phyloP scores from a whole-genome alignment of 37 sponge, comb jelly and placozoan species.

The Hexactinellida sp. region DNA sequence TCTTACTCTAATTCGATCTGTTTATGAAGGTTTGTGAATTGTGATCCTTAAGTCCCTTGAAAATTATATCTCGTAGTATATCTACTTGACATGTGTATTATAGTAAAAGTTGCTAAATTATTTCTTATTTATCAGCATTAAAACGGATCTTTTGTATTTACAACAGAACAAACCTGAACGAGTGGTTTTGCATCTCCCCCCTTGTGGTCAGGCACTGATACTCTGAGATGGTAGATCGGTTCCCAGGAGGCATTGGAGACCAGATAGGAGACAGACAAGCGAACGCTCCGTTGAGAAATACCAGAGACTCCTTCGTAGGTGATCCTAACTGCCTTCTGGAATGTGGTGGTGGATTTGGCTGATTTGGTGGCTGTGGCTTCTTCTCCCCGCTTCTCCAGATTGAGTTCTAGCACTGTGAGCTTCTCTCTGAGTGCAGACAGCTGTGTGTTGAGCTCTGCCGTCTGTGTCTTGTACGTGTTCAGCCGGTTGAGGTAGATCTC shows the following conservation, averaged over 20 bases:
- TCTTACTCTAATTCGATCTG: too few relatives aligned
- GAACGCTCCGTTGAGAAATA: background rate
- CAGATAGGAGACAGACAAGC: background rate
- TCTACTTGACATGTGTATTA: background rate
- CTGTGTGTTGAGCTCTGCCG: background rate
- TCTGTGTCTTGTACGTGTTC: background rate
- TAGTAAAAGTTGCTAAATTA: too few relatives aligned
- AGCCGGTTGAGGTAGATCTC: background rate
- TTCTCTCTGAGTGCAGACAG: background rate
- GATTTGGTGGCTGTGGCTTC: background rate
- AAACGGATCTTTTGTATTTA: too few relatives aligned
- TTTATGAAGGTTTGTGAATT: background rate
- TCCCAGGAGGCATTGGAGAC: constrained; percentile 14
- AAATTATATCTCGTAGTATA: background rate
- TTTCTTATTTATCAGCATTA: too few relatives aligned
- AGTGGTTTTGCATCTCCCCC: background rate
- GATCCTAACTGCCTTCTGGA: constrained; percentile 1
- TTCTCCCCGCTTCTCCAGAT: background rate
- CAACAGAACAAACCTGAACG: background rate
- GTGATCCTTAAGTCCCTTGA: background rate
- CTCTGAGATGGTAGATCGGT: background rate
- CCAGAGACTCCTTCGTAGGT: background rate
- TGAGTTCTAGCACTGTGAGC: background rate
- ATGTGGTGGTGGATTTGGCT: background rate
- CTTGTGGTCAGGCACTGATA: background rate